Base-by-base conservation (phyloP, 2,888 invertebrate genomes). In the Junonia oenone region DNA sequence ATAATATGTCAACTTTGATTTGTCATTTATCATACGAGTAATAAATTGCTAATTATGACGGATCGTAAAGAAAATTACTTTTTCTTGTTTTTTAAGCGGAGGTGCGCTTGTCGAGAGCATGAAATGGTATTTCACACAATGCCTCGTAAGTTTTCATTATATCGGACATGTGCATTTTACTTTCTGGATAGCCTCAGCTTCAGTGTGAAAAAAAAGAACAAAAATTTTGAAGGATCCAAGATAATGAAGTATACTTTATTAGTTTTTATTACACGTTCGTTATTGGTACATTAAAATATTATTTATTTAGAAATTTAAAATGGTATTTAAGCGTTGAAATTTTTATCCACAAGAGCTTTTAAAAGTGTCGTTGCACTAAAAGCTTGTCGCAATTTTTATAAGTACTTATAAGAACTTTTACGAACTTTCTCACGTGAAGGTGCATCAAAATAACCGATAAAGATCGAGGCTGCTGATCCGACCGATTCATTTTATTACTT, bases 11-110 rank as follows among this genome's bases (percentile, higher is more conserved):
- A 65, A 67, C 60, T 65, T 70, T 66, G 67, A 56, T 56, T 69
- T 69, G 74, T 66, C 69, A 76, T 80, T 75, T 66, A 78, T 81
- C 78, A 78, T 69, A 60, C 56, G 27, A 52, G 61, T 74, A 76
- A 78, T 73, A 72, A 75, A 72, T 66, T 61, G 66, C 58, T 74
- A 68, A 75, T 73, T 58, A 71, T 73, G 72, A 76, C 71, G 68
- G 68, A 76, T 72, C 66, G 65, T 64, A 61, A 43, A 43, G 43
- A 19, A 26, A 64, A 67, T 67, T 46, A 17, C 53, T 53, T 56
- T 63, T 59, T 46, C 27, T 31, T 49, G 15, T 52, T 55, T 48
- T 47, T 26, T 45, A 35, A 46, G n/a, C n/a, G n/a, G n/a, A n/a
- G n/a, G n/a, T 40, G 45, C 45, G 43, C 35, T 48, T 49, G 37